Base-by-base conservation (phyloP, 2,113 vertebrate species). In the Ivindomyrus marchei region DNA sequence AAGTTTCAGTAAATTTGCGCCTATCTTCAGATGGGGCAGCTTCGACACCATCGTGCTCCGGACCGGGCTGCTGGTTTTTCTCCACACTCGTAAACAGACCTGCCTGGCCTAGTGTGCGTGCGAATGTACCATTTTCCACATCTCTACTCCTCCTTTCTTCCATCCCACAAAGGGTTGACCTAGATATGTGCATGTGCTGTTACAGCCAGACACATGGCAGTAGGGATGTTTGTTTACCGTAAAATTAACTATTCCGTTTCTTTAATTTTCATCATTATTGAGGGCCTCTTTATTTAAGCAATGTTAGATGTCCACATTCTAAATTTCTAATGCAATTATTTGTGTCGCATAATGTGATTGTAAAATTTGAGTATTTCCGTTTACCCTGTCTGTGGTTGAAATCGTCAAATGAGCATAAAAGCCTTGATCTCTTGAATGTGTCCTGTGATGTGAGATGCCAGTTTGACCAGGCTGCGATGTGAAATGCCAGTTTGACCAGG, bases 11-110 rank as follows among this genome's bases (percentile, higher is more conserved):
- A 77, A 39, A 6, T 8, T 19, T 7, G 17, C 4, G 36, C 4
- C 39, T 19, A 19, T 77, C 92, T 92, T 93, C 70, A 89, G 91
- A 91, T 93, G 94, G 92, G 93, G 90, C 62, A 70, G 58, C 91
- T 93, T 91, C 90, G 92, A 92, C 90, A 47, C 31, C 92, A 46
- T 89, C 27, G n/a, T 90, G 6, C 36, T 17, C 31, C 52, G 91
- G 84, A 92, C 90, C 89, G 86, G 91, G 77, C 88, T 89, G 49
- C 88, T 91, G 90, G 84, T 50, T 62, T 87, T 53, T 47, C 87
- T 85, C 36, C 53, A 90, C 74, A 0, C 42, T 49, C 58, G 56
- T 90, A 46, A 92, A 92, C 66, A 74, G 66, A 27, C 66, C 13
- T 15, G 66, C 90, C 90, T 91, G 86, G 83, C 88, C 91, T 56